Conservation (phyloP, 1,140 invertebrate genomes). For the Macrobrachium rosenbergii region DNA sequence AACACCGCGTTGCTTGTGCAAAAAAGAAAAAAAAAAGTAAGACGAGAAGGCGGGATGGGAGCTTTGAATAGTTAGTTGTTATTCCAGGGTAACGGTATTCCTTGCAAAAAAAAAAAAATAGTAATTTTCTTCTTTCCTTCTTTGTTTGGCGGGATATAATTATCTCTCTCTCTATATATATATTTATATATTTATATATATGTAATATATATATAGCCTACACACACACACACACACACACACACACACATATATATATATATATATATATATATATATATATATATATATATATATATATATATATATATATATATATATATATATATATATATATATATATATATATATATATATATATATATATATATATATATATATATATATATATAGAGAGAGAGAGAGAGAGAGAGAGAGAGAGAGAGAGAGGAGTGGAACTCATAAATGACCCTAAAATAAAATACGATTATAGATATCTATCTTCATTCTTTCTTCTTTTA, state of each 20-base stretch:
- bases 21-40: too few species aligned
- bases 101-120: not conserved
- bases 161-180: too few species aligned
- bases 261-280: conserved; percentile 23
- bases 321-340: conserved; percentile 1
- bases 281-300: conserved; percentile 25
- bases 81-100: not conserved
- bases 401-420: too few species aligned
- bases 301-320: not conserved
- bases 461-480: too few species aligned
- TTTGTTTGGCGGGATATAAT: not conserved
- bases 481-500: too few species aligned
- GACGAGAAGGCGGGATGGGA: too few species aligned
- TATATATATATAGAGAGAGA: too few species aligned
- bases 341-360: conserved; percentile 27
- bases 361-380: not conserved
- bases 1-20: too few species aligned
- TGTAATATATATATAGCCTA: not conserved
- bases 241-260: conserved; percentile 2
- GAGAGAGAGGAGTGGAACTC: too few species aligned
- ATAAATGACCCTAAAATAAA: too few species aligned
- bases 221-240: not conserved
- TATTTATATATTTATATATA: not conserved
- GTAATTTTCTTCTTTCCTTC: too few species aligned
- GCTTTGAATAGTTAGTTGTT: too few species aligned